phyloP scores from a whole-genome alignment of 2,113 vertebrate genomes.

The Ctenomys sociabilis region DNA sequence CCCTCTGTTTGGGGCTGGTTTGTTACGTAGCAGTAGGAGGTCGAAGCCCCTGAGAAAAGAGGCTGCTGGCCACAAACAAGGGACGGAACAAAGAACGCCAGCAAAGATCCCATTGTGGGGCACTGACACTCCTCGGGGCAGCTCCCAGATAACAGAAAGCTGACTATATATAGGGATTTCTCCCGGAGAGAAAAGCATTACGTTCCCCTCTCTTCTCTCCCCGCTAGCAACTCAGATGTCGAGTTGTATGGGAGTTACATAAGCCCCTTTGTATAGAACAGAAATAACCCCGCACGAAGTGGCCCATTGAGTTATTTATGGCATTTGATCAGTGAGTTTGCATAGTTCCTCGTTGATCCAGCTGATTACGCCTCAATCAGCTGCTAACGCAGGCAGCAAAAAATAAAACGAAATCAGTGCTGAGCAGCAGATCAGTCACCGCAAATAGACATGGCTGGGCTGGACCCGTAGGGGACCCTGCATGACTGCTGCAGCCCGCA shows the following conservation, averaged over 20 bases:
- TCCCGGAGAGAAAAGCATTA: not conserved
- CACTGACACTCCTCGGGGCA: not conserved
- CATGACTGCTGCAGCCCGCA: not conserved
- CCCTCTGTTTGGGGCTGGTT: not conserved
- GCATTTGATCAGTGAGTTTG: conserved; percentile 72
- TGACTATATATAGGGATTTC: not conserved
- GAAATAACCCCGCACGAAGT: conserved; percentile 63
- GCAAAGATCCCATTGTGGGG: no score
- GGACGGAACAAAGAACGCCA: fast-evolving
- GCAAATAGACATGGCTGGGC: not conserved
- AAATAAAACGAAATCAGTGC: conserved; percentile 25
- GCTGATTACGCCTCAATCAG: conserved; percentile 62
- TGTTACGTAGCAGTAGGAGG: fast-evolving
- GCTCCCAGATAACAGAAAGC: not conserved
- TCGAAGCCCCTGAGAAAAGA: not conserved
- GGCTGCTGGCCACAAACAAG: no score
- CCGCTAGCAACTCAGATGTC: not conserved
- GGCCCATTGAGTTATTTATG: conserved; percentile 76
- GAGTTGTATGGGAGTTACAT: conserved; percentile 46
- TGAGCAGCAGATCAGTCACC: not conserved
- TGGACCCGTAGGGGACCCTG: not conserved
- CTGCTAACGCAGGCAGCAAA: conserved; percentile 46
- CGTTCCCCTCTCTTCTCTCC: not conserved
- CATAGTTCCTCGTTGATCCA: conserved; percentile 60
- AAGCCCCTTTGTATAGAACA: conserved; percentile 65